These are phyloP conservation scores for Corythaeola cristata DNA, from an alignment of 2,113 vertebrate genomes.

Conservation along the genomic window DNA sequence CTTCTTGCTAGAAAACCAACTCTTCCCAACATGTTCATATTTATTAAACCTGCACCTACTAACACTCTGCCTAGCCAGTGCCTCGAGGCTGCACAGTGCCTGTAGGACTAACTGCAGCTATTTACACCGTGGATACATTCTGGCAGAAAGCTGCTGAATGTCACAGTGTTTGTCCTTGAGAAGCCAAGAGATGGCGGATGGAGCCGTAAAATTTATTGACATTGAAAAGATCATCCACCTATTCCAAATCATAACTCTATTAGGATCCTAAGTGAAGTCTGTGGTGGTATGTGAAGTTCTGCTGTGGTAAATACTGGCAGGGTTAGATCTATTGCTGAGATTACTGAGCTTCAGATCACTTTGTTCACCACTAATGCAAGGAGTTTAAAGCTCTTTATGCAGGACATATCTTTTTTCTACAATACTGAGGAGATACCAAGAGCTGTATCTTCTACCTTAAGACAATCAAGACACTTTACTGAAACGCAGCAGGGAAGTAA, in stretches of 20 bases:
- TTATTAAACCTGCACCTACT: background rate
- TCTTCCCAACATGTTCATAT: background rate
- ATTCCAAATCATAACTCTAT: background rate
- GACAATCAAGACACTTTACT: background rate
- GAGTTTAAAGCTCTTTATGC: background rate
- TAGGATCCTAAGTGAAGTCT: background rate
- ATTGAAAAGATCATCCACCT: background rate
- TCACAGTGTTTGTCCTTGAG: background rate
- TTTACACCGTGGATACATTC: accelerated
- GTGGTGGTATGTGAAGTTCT: background rate
- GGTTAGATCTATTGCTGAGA: background rate
- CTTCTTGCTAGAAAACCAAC: background rate
- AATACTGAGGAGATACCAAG: background rate
- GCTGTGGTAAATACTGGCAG: background rate
- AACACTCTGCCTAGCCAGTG: background rate
- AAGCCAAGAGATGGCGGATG: accelerated
- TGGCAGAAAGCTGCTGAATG: background rate
- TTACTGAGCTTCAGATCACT: background rate
- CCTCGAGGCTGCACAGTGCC: background rate
- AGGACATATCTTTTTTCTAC: background rate
- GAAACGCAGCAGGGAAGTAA: background rate
- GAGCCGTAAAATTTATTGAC: background rate
- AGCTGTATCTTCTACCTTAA: background rate
- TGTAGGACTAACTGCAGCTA: background rate
- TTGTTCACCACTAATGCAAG: background rate